phyloP scores from a whole-genome alignment of 64 coral and sea anemone species.

The Orbicella faveolata region DNA sequence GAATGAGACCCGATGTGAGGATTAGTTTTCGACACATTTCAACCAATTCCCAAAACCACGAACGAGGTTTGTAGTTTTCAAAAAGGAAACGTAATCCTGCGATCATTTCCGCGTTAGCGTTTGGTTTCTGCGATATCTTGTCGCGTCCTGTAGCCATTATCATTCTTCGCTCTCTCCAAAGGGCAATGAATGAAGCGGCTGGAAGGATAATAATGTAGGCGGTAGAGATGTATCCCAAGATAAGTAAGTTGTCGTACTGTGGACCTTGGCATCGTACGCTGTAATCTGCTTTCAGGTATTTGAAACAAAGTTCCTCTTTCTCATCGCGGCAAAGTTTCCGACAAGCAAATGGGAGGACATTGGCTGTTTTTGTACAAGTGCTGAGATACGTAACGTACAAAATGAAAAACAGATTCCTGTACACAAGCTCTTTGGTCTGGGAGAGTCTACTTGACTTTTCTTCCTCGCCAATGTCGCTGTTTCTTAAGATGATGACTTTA shows the following conservation, averaged over 20 bases:
- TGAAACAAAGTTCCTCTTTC: background rate
- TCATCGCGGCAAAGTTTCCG: background rate
- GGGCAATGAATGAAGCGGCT: background rate
- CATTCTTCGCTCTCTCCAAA: background rate
- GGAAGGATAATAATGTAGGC: background rate
- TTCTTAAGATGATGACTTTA: background rate
- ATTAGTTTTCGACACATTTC: slow-evolving; percentile 19
- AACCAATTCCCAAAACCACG: slow-evolving; percentile 35
- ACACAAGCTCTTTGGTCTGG: background rate
- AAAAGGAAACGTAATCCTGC: slow-evolving; percentile 19
- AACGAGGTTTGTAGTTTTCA: slow-evolving; percentile 13
- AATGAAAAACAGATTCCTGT: background rate
- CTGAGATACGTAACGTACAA: background rate
- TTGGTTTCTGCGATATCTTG: background rate
- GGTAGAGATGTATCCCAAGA: background rate
- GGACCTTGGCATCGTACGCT: background rate
- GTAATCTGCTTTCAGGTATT: slow-evolving; percentile 3
- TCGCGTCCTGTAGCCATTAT: background rate
- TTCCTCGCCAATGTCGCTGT: background rate
- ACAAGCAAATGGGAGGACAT: background rate
- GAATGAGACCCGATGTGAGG: background rate
- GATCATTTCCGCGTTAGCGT: background rate
- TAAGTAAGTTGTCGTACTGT: background rate
- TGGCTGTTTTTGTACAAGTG: background rate
- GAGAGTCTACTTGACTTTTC: background rate